Evolutionary conservation across 2,113 vertebrate genomes (phyloP), one percentile per base, ranked within the genome.

Genomic region (Tetrao urogallus): DNA sequence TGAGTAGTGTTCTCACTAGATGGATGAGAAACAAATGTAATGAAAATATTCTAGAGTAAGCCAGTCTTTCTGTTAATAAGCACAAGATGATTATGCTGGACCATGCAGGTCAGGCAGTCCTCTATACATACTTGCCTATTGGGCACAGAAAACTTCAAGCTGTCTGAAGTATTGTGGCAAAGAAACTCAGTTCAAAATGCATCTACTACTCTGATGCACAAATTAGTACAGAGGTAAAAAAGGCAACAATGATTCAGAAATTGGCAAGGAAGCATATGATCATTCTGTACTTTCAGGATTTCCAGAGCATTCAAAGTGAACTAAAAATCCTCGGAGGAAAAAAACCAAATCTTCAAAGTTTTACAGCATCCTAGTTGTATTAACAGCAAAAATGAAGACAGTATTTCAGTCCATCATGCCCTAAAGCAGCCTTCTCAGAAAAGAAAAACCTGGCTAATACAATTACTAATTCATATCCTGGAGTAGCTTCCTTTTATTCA

Each of bases 111-210:
- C 63, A 63, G 77, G 25, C 3, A 1, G 65, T 40, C 34, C 85
- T 40, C 76, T 91, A 92, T n/a, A 92, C 83, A 82, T 88, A 95
- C 74, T 48, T 78, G 66, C 40, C 63, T 50, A 69, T 56, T 50
- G 82, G 82, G 50, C 34, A 79, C 24, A 77, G 30, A 56, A 32
- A 32, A 14, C 40, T 72, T 40, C 32, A 70, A 86, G 69, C 42
- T 84, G 32, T 32, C 71, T 40, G 27, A 76, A 1, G 3, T 88
- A 71, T 34, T 52, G 28, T 4, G 43, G 47, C 69, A 86, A 58
- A 36, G 45, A 92, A 95, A 38, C 15, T 54, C 18, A 77, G 45
- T 45, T 32, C 10, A 56, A n/a, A 42, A 45, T 13, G 50, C 19
- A 77, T 48, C 66, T 58, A 54, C 22, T 72, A 67, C 32, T 30